phyloP scores from a whole-genome alignment of 2,888 invertebrate genomes.

The Germaria angustata region DNA sequence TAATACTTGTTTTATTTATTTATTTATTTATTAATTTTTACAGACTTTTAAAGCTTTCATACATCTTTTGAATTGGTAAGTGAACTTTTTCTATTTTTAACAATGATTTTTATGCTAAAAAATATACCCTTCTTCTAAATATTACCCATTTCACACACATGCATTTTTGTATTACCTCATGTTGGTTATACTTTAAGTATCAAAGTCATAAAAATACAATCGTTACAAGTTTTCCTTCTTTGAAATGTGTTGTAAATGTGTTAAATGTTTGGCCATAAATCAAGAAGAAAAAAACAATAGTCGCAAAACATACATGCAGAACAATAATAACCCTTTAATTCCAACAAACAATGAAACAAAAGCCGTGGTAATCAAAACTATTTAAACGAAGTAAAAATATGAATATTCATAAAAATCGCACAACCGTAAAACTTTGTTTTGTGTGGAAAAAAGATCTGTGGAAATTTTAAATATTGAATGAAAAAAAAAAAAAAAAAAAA shows the following conservation, averaged over 20 bases:
- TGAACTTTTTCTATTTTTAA: background rate
- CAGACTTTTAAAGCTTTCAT: no score
- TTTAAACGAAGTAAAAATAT: slow-evolving; percentile 51
- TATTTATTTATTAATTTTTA: no score
- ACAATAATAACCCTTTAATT: slow-evolving; percentile 43
- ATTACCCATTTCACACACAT: background rate
- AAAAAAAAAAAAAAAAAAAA: slow-evolving; percentile 29
- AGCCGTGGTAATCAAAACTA: slow-evolving; percentile 28
- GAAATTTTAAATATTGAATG: slow-evolving; percentile 1
- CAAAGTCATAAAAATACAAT: slow-evolving; percentile 44
- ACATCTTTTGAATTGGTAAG: background rate
- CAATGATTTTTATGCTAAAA: no score
- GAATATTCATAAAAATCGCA: slow-evolving; percentile 68
- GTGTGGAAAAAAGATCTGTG: slow-evolving; percentile 32
- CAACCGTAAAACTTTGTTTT: slow-evolving; percentile 40
- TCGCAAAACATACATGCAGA: slow-evolving; percentile 25
- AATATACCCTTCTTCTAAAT: background rate
- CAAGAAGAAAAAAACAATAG: slow-evolving; percentile 64
- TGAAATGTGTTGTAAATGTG: slow-evolving; percentile 61
- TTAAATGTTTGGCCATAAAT: slow-evolving; percentile 70
- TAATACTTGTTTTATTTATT: no score
- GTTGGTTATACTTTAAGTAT: slow-evolving; percentile 42
- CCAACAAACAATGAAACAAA: slow-evolving; percentile 20
- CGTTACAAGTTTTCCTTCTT: slow-evolving; percentile 12
- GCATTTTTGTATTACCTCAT: slow-evolving; percentile 36